These are phyloP conservation scores for Drosophila parabipectinata DNA, from an alignment of 1,140 invertebrate species.

Conservation along the genomic window DNA sequence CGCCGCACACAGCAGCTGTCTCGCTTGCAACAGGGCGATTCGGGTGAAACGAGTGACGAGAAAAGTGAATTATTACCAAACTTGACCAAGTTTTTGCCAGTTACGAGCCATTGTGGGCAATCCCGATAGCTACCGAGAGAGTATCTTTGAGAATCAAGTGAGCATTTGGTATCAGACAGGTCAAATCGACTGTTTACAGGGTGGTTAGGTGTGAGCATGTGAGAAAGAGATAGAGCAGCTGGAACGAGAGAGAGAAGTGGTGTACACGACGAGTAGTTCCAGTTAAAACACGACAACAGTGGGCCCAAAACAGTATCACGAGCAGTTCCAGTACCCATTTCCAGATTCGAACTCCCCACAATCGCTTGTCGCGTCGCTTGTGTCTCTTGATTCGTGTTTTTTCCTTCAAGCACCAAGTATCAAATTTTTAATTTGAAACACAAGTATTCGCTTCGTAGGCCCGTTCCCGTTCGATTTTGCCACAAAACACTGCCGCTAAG, in stretches of 20 bases:
- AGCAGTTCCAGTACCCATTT: slow-evolving; percentile 56
- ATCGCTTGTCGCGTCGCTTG: slow-evolving; percentile 68
- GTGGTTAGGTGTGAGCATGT: background rate
- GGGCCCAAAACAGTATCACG: background rate
- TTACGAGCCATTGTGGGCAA: background rate
- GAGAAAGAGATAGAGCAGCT: background rate
- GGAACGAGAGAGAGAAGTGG: background rate
- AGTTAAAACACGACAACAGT: slow-evolving; percentile 1
- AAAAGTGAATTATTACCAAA: background rate
- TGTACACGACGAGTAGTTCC: background rate
- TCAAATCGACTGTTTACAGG: background rate
- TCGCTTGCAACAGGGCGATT: slow-evolving; percentile 24
- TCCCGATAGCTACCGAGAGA: background rate
- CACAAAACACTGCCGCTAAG: slow-evolving; percentile 47
- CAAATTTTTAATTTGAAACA: slow-evolving; percentile 41
- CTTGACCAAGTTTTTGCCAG: background rate
- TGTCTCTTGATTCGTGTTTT: slow-evolving; percentile 55
- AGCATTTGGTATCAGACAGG: background rate
- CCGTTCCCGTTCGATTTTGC: slow-evolving; percentile 11
- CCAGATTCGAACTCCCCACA: slow-evolving; percentile 72
- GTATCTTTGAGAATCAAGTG: background rate
- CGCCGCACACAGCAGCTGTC: slow-evolving; percentile 48
- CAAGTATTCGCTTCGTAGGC: background rate
- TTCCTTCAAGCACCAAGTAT: slow-evolving; percentile 30
- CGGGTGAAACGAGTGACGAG: background rate